These are phyloP conservation scores for Tipula unca DNA, from an alignment of 2,888 invertebrate genomes.

Conservation along the genomic window DNA sequence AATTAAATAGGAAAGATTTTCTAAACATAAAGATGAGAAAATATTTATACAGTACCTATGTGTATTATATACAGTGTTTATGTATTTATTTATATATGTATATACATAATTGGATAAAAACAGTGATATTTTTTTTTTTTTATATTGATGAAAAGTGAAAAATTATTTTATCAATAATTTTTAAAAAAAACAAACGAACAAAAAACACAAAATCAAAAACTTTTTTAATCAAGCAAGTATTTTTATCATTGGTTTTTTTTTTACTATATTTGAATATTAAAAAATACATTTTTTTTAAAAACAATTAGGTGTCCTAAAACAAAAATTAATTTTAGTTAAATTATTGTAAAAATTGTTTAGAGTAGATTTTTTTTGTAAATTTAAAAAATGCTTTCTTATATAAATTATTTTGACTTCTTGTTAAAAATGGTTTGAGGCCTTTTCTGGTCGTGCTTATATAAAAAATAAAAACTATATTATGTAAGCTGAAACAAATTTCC, in stretches of 20 bases:
- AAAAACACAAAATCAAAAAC: constrained; percentile 17
- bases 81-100: background rate
- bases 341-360: background rate
- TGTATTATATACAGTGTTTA: background rate
- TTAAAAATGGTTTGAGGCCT: background rate
- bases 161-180: background rate
- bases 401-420: background rate
- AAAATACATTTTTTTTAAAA: background rate
- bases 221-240: constrained; percentile 18
- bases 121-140: background rate
- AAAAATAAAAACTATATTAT: too few relatives aligned
- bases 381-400: background rate
- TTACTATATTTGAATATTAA: background rate
- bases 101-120: background rate
- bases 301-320: background rate
- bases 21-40: background rate
- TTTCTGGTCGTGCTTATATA: background rate
- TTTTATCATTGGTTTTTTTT: constrained; percentile 18
- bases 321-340: background rate
- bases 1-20: background rate
- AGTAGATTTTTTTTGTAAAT: background rate
- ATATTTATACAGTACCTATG: background rate
- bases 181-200: constrained; percentile 15
- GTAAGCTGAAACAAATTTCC: too few relatives aligned
- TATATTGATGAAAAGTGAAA: background rate